A percentile compares a stretch with the other conserved stretches of the same genome.
Evolutionary conservation across 2,797 vertebrate genomes (phyloP).

Genomic region (Sebastes oblongus): DNA sequence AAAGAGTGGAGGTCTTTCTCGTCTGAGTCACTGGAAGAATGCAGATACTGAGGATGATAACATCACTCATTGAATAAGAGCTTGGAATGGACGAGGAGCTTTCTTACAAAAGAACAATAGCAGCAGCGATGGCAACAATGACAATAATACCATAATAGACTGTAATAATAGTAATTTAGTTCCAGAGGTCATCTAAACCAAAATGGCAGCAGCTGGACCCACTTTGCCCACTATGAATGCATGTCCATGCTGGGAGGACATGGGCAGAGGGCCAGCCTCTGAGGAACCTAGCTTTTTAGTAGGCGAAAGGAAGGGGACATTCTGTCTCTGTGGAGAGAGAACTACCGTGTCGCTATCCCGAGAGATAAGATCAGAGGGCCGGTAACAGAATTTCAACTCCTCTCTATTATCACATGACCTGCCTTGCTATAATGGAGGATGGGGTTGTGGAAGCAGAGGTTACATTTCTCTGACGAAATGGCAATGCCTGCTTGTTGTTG

Average conservation of each 20-base stretch:
- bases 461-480: neutral
- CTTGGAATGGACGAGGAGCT: neutral
- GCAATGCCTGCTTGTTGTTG: neutral
- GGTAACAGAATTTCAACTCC: neutral
- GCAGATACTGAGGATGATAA: neutral
- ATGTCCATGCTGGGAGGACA: neutral
- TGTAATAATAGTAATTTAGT: neutral
- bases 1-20: neutral
- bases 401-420: neutral
- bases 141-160: neutral
- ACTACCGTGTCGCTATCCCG: neutral
- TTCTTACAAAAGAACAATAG: neutral
- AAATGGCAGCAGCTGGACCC: neutral
- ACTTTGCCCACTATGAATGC: neutral
- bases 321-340: neutral
- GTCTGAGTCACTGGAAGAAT: neutral
- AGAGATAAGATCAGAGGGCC: neutral
- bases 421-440: neutral
- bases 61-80: neutral
- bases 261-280: neutral
- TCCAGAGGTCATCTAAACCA: neutral
- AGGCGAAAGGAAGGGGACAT: neutral
- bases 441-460: neutral
- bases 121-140: neutral
- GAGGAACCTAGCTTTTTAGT: neutral